These are phyloP conservation scores for Lampris megalopsis DNA, from an alignment of 2,113 vertebrate genomes.

Conservation along the genomic window DNA sequence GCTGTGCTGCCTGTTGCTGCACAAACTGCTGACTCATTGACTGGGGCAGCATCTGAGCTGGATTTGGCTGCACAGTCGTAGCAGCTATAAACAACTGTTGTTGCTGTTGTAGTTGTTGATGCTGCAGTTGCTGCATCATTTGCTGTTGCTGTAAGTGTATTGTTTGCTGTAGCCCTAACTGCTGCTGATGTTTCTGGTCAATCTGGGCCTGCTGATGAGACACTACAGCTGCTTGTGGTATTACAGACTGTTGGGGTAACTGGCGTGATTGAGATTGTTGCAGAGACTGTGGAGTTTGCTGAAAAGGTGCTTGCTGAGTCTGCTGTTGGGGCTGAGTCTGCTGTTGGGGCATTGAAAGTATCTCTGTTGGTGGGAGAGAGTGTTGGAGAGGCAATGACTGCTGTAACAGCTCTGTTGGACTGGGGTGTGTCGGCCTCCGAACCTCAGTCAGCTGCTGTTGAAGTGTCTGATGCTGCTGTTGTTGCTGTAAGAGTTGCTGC, in stretches of 20 bases:
- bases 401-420: slow-evolving; percentile 54
- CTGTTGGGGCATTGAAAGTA: slow-evolving; percentile 34
- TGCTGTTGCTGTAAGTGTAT: slow-evolving; percentile 67
- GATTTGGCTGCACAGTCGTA: slow-evolving; percentile 52
- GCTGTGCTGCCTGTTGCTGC: slow-evolving; percentile 62
- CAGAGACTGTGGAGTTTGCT: slow-evolving; percentile 45
- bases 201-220: slow-evolving; percentile 57
- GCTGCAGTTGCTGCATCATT: slow-evolving; percentile 56
- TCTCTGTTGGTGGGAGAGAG: slow-evolving; percentile 44
- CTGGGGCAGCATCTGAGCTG: slow-evolving; percentile 48
- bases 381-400: slow-evolving; percentile 58
- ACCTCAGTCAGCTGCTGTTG: slow-evolving; percentile 59
- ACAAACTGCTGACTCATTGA: slow-evolving; percentile 66
- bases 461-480: slow-evolving; percentile 33
- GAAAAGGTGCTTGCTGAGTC: slow-evolving; percentile 37
- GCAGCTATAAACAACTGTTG: slow-evolving; percentile 58
- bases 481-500: slow-evolving; percentile 65
- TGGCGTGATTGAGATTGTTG: slow-evolving; percentile 65
- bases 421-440: slow-evolving; percentile 33
- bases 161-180: slow-evolving; percentile 60
- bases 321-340: slow-evolving; percentile 57
- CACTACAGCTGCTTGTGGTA: slow-evolving; percentile 43
- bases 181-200: slow-evolving; percentile 64
- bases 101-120: slow-evolving; percentile 55
- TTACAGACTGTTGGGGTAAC: slow-evolving; percentile 51